phyloP scores from a whole-genome alignment of 2,113 vertebrate species.

The Alethe diademata region DNA sequence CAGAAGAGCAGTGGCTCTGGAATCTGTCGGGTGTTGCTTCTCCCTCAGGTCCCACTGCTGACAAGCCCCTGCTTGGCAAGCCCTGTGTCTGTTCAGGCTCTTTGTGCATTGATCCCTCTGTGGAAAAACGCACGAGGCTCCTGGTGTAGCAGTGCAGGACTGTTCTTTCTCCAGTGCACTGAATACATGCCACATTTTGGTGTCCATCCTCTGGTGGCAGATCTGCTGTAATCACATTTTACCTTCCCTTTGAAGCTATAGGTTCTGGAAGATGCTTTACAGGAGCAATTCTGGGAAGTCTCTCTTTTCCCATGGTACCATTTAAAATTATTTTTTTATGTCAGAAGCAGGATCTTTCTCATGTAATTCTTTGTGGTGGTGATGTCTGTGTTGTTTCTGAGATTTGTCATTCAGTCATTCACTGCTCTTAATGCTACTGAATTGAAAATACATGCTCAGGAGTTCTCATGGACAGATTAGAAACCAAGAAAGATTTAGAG shows the following conservation, averaged over 20 bases:
- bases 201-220: not conserved
- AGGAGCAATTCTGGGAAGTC: not conserved
- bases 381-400: not conserved
- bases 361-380: not conserved
- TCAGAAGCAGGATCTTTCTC: not conserved
- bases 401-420: not conserved
- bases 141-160: not conserved
- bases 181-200: rapidly evolving
- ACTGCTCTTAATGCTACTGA: not conserved
- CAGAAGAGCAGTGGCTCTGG: not conserved
- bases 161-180: rapidly evolving
- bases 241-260: not conserved
- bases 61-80: rapidly evolving
- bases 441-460: not conserved
- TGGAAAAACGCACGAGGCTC: not conserved
- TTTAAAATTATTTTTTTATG: not conserved
- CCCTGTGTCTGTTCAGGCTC: not conserved
- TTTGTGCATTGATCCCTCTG: not conserved
- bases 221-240: not conserved
- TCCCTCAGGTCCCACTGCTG: not conserved
- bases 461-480: not conserved
- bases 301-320: not conserved
- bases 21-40: not conserved
- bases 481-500: not conserved
- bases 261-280: not conserved